These are phyloP conservation scores for Paracanthobrama guichenoti DNA, from an alignment of 2,113 vertebrate species.

Conservation along the genomic window DNA sequence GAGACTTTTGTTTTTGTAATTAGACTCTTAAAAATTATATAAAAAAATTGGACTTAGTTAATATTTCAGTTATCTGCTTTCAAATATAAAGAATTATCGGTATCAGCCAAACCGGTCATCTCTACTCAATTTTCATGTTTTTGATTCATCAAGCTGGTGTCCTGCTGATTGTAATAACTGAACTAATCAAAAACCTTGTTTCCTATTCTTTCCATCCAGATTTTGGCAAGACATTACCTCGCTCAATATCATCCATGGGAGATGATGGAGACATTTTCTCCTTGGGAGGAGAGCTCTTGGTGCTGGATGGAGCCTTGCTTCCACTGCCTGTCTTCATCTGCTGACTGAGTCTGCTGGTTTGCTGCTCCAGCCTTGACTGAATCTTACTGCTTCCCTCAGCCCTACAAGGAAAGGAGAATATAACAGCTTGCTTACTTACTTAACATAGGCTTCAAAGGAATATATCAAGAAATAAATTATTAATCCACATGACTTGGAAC, in stretches of 20 bases:
- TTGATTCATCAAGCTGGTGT: background rate
- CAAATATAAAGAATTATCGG: too few relatives aligned
- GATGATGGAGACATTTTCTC: constrained; percentile 84
- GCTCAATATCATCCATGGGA: constrained; percentile 95
- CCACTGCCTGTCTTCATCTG: constrained; percentile 79
- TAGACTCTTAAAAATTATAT: too few relatives aligned
- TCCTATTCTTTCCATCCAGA: background rate
- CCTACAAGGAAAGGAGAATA: constrained; percentile 65
- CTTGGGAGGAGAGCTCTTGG: constrained; percentile 80
- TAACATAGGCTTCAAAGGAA: background rate
- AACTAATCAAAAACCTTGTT: background rate
- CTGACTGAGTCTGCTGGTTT: constrained; percentile 76
- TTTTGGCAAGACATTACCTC: constrained; percentile 73
- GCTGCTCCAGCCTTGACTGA: constrained; percentile 82
- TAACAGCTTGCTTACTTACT: background rate
- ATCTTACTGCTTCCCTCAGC: constrained; percentile 96
- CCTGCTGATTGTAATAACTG: background rate
- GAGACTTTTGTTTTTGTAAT: too few relatives aligned
- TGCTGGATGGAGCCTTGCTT: constrained; percentile 71
- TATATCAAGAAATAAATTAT: background rate
- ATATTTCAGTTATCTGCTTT: too few relatives aligned
- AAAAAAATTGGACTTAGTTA: too few relatives aligned
- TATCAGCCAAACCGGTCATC: too few relatives aligned
- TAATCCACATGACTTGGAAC: background rate
- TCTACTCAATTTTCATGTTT: background rate